Base-by-base conservation (phyloP, 2,888 invertebrate species). In the Disparrhopalites patrizii region DNA sequence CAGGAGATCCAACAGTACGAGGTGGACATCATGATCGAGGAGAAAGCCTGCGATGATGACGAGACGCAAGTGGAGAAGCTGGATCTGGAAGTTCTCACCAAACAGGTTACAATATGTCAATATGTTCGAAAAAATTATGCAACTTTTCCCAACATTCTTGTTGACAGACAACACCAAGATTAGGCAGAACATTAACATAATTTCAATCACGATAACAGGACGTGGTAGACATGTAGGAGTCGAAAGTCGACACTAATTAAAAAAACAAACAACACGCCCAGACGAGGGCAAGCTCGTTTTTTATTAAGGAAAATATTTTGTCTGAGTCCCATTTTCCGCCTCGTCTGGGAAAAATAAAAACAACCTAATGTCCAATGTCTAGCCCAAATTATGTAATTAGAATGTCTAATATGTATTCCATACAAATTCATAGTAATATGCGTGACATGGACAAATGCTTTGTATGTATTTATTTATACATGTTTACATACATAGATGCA, bases 1-100 rank as follows among this genome's bases (percentile, higher is more conserved):
- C 71, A 74, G 65, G 74, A 74, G 62, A 73, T 71, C 60, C 66
- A 68, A 18, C 67, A 71, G 36, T 43, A 69, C 30, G 68, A 74
- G 43, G 65, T 62, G 18, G 70, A 71, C 36, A 68, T 71, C 10
- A 25, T 65, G 20, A 62, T 61, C 0, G 70, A 71, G 28, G 70
- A 71, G 43, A 73, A 71, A 55, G 55, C 36, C 13, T 52, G 71
- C 0, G 25, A 40, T 5, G 71, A 71, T 25, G 74, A 71, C 7
- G 72, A 73, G 43, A 63, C 68, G 38, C 33, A 38, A 18, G 69
- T 71, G 1, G 72, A 74, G 36, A 67, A 69, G 50, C 56, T 74
- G 2, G 74, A 74, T 40, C 36, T 74, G 20, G 71, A 73, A 56
- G 69, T 71, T 1, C 43, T 74, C 18, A 73, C 72, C n/a, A 73